Evolutionary conservation across 2,113 vertebrate species (phyloP), one percentile per base, ranked within the genome.

Genomic region (Rhombomys opimus): DNA sequence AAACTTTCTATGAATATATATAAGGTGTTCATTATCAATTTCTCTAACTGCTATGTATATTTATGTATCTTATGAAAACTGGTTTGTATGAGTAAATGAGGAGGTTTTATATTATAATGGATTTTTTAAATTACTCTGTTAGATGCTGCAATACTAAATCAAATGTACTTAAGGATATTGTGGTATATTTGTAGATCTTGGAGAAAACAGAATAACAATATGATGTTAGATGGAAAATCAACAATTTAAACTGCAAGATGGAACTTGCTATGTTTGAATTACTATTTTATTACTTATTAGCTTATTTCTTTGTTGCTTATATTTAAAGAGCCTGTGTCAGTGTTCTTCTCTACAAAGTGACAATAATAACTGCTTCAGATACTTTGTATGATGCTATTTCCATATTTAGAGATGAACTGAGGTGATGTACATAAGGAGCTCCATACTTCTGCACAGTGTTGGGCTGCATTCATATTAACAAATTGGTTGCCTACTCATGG

Each of bases 281-380:
- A 35, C 14, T 72, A 13, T 22, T 90, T 38, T 63, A 0, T 90
- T 72, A 38, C 32, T 92, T 82, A 8, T 75, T 78, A 35, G 41
- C 2, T 93, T 78, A 9, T 86, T 23, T 67, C 52, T n/a, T 88
- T 92, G 38, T 15, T 78, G 17, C 59, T 92, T 27, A 2, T 52
- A 78, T 92, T 78, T 92, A 84, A 78, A 23, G 14, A 46, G 22
- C 38, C 7, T 80, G 20, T 54, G 30, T 78, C 25, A 59, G 73
- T 73, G 93, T 93, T 46, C n/a, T 95, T 82, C 41, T 70, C 9
- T n/a, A 30, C 35, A 95, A 89, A 85, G 52, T 52, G 27, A 88
- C 73, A 35, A 93, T 85, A 82, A 80, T 81, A 46, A 85, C 38
- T 65, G 7, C n/a, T 84, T 41, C 35, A 82, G 63, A 32, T 46